Base-by-base conservation (phyloP, 2,113 vertebrate genomes). In the Stictonetta naevosa region DNA sequence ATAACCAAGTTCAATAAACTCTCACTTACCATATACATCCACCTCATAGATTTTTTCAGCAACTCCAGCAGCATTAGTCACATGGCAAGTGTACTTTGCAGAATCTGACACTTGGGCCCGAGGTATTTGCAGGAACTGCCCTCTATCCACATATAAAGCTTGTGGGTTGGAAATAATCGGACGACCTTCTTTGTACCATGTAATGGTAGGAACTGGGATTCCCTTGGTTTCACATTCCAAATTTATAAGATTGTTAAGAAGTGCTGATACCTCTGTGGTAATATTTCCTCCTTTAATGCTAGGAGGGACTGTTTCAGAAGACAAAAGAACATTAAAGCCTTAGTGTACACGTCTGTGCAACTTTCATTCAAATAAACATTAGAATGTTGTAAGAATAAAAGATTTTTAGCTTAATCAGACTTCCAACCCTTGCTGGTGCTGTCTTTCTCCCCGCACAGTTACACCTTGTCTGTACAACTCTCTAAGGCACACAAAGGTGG, bases 171-270 rank as follows among this genome's bases (percentile, higher is more conserved):
- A 98, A 60, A 98, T 84, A 68, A 99, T 52, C 0, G 93, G 96
- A 52, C 91, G 98, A 22, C 98, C 98, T 3, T 98, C 98, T 96
- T 98, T 98, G 96, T 98, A 98, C 99, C 99, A 99, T 4, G 98
- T 98, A 95, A 99, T 95, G 66, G 96, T 90, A n/a, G 99, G 99
- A n/a, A 97, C 63, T 2, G 99, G 99, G 31, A 99, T 97, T 9
- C 99, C 99, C 19, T 98, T 98, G 4, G 98, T 92, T 85, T 99
- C 99, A 42, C 99, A 99, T 83, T 99, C 99, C 97, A 99, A 95
- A 13, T 95, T 98, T 31, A 99, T 98, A 6, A 92, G 20, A 8
- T 97, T 98, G 95, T 98, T 98, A 94, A 99, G 97, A 78, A 99
- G 94, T 1, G 95, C 96, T 0, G 98, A 98, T 23, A 99, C 92